Conservation (phyloP, 1,140 invertebrate genomes). For the Planococcus citri region DNA sequence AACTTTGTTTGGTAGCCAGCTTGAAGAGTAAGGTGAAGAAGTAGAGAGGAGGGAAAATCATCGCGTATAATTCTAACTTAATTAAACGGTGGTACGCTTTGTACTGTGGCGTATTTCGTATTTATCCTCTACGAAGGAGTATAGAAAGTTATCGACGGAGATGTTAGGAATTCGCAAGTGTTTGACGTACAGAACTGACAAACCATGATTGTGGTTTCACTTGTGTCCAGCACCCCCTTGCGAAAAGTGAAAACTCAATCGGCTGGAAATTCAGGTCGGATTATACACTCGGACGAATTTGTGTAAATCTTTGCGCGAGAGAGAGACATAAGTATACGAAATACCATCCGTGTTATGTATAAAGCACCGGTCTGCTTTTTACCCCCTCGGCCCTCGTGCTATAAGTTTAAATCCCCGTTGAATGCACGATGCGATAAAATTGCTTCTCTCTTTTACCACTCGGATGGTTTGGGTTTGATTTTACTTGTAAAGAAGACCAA, state of each 20-base stretch:
- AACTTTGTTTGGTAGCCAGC: background rate
- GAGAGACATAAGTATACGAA: no score
- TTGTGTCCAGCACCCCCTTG: background rate
- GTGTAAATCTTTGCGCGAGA: no score
- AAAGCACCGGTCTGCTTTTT: no score
- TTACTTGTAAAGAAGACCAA: no score
- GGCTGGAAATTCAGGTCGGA: conserved; percentile 5
- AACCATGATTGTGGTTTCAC: conserved; percentile 4
- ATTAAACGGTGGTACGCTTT: background rate
- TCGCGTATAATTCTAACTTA: conserved; percentile 1
- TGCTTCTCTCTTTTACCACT: background rate
- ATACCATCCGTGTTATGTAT: background rate
- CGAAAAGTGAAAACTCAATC: background rate
- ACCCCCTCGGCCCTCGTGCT: background rate
- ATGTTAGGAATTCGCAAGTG: background rate
- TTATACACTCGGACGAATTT: conserved; percentile 1
- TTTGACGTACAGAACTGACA: background rate
- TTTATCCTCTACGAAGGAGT: no score
- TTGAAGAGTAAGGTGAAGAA: no score
- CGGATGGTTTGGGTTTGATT: no score
- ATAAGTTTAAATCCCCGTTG: background rate
- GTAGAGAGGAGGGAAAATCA: no score
- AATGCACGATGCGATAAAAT: background rate
- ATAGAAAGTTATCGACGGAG: background rate
- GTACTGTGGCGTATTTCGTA: no score